Conservation (phyloP, 2,113 vertebrate genomes). For the Tupaia chinensis region DNA sequence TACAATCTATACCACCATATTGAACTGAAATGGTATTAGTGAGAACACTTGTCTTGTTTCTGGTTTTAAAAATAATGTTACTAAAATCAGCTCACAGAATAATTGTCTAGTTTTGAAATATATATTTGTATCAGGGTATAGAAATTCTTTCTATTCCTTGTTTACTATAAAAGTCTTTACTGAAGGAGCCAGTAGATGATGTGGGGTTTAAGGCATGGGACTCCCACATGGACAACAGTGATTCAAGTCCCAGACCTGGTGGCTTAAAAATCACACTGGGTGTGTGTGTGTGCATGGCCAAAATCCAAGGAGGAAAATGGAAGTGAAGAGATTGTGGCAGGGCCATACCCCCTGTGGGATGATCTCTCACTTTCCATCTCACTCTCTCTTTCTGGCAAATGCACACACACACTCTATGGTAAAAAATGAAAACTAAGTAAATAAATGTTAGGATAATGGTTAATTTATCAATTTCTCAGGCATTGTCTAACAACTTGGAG, state of each 20-base stretch:
- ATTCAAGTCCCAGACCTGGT: too few relatives aligned
- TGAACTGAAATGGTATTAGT: background rate
- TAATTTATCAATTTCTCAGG: background rate
- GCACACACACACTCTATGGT: too few relatives aligned
- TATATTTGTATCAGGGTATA: background rate
- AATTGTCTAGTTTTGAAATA: background rate
- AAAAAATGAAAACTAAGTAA: too few relatives aligned
- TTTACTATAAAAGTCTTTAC: background rate
- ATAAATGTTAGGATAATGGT: background rate
- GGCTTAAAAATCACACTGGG: too few relatives aligned
- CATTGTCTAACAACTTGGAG: background rate
- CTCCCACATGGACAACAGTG: too few relatives aligned
- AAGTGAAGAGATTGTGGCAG: too few relatives aligned
- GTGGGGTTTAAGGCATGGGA: too few relatives aligned
- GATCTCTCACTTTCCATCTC: too few relatives aligned
- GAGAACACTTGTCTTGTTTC: background rate
- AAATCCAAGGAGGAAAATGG: too few relatives aligned
- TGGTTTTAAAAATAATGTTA: background rate
- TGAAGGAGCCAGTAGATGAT: background rate
- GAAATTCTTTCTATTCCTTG: background rate
- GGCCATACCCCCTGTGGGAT: too few relatives aligned
- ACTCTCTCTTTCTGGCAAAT: too few relatives aligned
- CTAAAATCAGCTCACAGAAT: background rate
- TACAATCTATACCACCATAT: background rate
- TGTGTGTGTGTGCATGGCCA: too few relatives aligned